These are phyloP conservation scores for Rhinolophus ferrumequinum DNA, from an alignment of 2,113 vertebrate genomes.

Conservation along the genomic window DNA sequence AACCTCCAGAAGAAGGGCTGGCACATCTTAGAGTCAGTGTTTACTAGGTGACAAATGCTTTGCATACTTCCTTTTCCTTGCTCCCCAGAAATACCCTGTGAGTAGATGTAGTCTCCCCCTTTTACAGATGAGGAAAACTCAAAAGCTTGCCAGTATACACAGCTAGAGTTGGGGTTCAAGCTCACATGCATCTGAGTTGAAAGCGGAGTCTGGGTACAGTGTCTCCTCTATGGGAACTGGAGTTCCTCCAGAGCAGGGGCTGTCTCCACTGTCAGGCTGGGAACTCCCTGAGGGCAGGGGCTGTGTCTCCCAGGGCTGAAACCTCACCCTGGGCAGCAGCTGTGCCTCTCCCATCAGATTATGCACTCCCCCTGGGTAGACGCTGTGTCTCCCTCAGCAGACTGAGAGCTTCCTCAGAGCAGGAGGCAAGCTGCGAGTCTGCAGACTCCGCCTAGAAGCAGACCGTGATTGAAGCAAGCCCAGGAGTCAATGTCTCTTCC, in stretches of 20 bases:
- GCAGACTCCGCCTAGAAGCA: too few relatives aligned
- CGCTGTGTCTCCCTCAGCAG: not conserved
- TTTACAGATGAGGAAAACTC: not conserved
- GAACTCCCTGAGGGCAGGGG: not conserved
- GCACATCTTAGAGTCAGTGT: not conserved
- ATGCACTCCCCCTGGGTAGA: not conserved
- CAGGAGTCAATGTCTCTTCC: rapidly evolving
- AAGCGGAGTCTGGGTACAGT: not conserved
- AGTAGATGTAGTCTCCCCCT: not conserved
- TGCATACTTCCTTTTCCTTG: not conserved
- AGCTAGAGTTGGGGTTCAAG: not conserved
- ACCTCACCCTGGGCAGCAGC: not conserved
- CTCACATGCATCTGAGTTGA: not conserved
- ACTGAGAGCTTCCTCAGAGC: not conserved
- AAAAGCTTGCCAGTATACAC: not conserved
- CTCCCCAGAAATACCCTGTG: not conserved
- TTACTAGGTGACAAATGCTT: not conserved
- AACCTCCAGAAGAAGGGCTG: not conserved
- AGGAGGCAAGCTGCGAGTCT: not conserved
- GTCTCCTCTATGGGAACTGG: not conserved
- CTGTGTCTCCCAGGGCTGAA: not conserved
- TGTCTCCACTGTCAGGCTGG: not conserved
- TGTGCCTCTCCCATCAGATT: not conserved
- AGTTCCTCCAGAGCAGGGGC: not conserved
- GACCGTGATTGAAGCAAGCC: too few relatives aligned